Conservation (phyloP, 2,888 invertebrate species). For the Apamea monoglypha region DNA sequence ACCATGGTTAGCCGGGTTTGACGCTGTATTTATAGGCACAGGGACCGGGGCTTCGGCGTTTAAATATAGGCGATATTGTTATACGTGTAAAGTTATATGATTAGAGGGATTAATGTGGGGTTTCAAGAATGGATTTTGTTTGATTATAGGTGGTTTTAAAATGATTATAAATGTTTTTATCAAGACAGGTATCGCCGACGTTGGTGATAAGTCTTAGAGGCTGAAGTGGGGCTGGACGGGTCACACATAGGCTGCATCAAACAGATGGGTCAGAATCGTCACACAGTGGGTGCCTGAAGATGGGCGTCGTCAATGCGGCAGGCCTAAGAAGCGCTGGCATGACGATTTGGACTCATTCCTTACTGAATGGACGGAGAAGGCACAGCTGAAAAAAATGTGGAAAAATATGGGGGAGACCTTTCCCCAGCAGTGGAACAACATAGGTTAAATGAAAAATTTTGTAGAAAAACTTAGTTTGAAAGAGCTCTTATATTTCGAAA, state of each 20-base stretch:
- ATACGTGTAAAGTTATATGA: conserved; percentile 17
- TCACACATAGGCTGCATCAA: too few relatives aligned
- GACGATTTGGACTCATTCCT: neutral
- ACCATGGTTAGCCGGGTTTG: conserved; percentile 69
- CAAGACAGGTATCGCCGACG: neutral
- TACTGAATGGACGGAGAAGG: neutral
- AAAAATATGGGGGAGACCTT: neutral
- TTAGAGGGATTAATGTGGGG: conserved; percentile 5
- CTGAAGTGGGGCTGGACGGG: neutral
- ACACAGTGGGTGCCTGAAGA: neutral
- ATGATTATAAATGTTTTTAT: neutral
- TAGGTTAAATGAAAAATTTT: neutral
- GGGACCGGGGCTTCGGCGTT: conserved; percentile 38
- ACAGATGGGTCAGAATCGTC: neutral
- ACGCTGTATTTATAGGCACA: conserved; percentile 69
- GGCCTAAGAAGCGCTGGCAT: neutral
- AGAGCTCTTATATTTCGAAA: too few relatives aligned
- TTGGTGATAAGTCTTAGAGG: neutral
- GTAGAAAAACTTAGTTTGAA: too few relatives aligned
- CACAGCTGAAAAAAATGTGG: neutral
- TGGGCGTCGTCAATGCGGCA: neutral
- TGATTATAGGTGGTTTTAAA: conserved; percentile 1
- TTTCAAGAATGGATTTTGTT: neutral
- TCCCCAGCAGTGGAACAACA: neutral
- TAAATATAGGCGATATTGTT: conserved; percentile 41